A percentile compares a stretch with the other conserved stretches of the same genome.
Conservation (phyloP, 1,140 invertebrate genomes). For the Drosophila eugracilis region DNA sequence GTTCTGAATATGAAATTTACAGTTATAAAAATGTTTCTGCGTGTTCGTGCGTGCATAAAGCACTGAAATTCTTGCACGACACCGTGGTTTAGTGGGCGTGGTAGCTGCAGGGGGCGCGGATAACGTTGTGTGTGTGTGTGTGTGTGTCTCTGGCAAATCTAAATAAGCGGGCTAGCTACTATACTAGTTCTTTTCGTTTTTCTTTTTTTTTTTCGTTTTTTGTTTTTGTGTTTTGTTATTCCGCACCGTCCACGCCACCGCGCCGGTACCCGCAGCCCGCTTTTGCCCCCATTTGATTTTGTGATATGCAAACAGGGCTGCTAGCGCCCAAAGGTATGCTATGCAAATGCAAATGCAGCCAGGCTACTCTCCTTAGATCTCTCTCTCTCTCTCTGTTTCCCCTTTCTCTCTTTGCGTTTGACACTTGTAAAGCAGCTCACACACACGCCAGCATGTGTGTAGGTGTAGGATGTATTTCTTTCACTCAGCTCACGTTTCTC, state of each 20-base stretch:
- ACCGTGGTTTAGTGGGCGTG: constrained; percentile 8
- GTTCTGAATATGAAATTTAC: constrained; percentile 60
- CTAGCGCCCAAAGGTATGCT: constrained; percentile 76
- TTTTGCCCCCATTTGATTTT: constrained; percentile 29
- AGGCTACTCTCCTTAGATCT: constrained; percentile 5
- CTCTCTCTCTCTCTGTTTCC: background rate
- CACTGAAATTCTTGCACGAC: constrained; percentile 21
- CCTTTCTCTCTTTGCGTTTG: constrained; percentile 35
- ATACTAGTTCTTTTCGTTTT: background rate
- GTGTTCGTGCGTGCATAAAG: constrained; percentile 40
- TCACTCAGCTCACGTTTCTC: constrained; percentile 8
- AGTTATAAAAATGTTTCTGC: constrained; percentile 46
- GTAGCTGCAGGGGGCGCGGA: background rate
- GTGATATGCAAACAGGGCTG: constrained; percentile 67
- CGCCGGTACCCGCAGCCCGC: background rate
- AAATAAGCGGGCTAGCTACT: constrained; percentile 15
- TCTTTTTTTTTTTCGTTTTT: background rate
- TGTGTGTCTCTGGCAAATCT: constrained; percentile 12
- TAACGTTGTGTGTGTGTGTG: background rate
- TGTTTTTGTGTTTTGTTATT: constrained; percentile 4
- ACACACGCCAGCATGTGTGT: background rate
- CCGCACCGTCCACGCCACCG: background rate
- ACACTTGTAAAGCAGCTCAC: constrained; percentile 69
- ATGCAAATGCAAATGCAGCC: constrained; percentile 70
- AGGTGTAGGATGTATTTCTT: constrained; percentile 2